Base-by-base conservation (phyloP, 1,140 invertebrate genomes). In the Zophobas atratus region DNA sequence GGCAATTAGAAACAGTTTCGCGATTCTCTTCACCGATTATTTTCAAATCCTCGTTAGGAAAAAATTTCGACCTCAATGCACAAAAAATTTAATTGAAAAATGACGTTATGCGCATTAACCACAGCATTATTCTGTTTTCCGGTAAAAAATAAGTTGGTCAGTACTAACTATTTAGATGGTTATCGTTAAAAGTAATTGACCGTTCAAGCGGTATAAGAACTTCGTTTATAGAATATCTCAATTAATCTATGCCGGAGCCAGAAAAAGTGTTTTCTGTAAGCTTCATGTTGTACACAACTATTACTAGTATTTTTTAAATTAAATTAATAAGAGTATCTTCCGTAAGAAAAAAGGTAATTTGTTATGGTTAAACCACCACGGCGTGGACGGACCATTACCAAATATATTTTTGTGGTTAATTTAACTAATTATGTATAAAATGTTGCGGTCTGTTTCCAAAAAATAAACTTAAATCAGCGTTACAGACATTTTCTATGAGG, bases 371-470 rank as follows among this genome's bases (percentile, higher is more conserved):
- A 60, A 33, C 6, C 20, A 2, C n/a, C 34, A 56, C 2, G 20
- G n/a, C 2, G 2, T 6, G 6, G 6, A 63, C 36, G 36, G 6
- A 63, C 57, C 38, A 63, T 67, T 67, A 67, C 60, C 60, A 43
- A 67, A 67, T 43, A 67, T 60, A 60, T 39, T 67, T 67, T 67
- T 41, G 33, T 67, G 60, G 60, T 67, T 67, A 67, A 67, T 67
- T 67, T 67, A 67, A 67, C 60, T 67, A 67, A 67, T 43, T 32
- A 41, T 4, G 33, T 67, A 43, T 41, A 41, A 67, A 34, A 67
- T 3, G 39, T 43, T 67, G 60, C 60, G 60, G 38, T 67, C 60
- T 67, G 60, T 32, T 67, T 67, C 32, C 1, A 38, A n/a, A 32
- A 38, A 39, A 2, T n/a, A 35, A 60, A 60, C 38, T 46, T 0